Evolutionary conservation across 1,140 invertebrate genomes (phyloP), one percentile per base, ranked within the genome.

Genomic region (Papilio aristodemus): DNA sequence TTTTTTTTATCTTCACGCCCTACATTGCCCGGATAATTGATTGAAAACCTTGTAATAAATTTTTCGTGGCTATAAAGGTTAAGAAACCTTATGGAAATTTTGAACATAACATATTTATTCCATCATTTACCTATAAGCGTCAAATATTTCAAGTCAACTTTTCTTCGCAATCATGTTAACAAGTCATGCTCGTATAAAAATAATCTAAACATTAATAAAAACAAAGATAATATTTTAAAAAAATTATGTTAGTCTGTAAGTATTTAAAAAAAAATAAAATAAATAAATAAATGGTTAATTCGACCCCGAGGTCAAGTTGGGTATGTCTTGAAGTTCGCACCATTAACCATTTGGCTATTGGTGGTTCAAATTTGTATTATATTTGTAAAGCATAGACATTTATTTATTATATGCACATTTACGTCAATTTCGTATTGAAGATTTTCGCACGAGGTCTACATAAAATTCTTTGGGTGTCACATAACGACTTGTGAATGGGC

Each of bases 401-500:
- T 32, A 3, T 32, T 32, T 32, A 32, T 32, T 32, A 32, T 32
- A 2, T 32, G 27, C 13, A 11, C 13, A 11, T 13, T 39, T 13
- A 39, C 13, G 8, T 39, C 38, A 39, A 4, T 39, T 13, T 39
- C 38, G 10, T 13, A 39, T 39, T 39, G 38, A 32, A 32, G 27
- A 32, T 13, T 13, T 13, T 39, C 38, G 38, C 37, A 39, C 10
- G 38, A 39, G 38, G 10, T 39, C 13, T 9, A 39, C 9, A 17
- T 46, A 17, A 46, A 46, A 46, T 46, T 46, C n/a, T 46, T 46
- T 0, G 9, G 38, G 13, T 19, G 43, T 32, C 59, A 37, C 37
- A 6, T 39, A 64, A 64, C 62, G 46, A 27, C 25, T 64, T 43
- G 41, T 46, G 62, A 64, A 64, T 64, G 62, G 39, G 32, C 32